Evolutionary conservation across 2,888 invertebrate genomes (phyloP).

Genomic region (Melinaea menophilus): DNA sequence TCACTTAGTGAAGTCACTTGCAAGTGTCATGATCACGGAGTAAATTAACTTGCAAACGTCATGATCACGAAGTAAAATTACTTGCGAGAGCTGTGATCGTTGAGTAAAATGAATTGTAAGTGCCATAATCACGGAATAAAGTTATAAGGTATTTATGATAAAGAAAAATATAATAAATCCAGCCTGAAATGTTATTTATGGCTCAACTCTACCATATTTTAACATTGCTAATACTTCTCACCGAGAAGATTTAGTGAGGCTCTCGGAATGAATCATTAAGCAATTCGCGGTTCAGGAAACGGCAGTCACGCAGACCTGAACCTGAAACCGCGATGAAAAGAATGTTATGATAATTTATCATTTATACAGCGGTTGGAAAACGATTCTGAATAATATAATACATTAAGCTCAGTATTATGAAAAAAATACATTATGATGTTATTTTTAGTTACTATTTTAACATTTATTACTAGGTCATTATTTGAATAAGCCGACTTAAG

Average conservation of each 20-base stretch:
- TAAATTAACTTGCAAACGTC: too few species aligned
- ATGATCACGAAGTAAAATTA: too few species aligned
- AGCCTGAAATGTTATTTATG: conserved; percentile 15
- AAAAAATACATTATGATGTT: too few species aligned
- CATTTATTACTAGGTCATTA: background rate
- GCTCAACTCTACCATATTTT: conserved; percentile 27
- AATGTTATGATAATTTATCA: conserved; percentile 3
- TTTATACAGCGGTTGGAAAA: conserved; percentile 2
- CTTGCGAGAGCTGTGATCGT: too few species aligned
- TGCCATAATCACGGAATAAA: too few species aligned
- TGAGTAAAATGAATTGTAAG: too few species aligned
- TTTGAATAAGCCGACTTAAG: background rate
- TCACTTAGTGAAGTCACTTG: too few species aligned
- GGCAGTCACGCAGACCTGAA: conserved; percentile 28
- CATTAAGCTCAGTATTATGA: too few species aligned
- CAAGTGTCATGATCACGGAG: too few species aligned
- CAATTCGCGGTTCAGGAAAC: conserved; percentile 34
- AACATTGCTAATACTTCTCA: conserved; percentile 42
- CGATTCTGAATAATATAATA: too few species aligned
- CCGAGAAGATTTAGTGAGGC: conserved; percentile 45
- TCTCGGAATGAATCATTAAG: conserved; percentile 51
- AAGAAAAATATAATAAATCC: too few species aligned
- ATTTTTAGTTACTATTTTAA: background rate
- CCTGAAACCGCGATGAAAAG: conserved; percentile 14
- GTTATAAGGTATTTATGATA: too few species aligned